These are phyloP conservation scores for Gorsachius goisagi DNA, from an alignment of 2,113 vertebrate species.

Conservation along the genomic window DNA sequence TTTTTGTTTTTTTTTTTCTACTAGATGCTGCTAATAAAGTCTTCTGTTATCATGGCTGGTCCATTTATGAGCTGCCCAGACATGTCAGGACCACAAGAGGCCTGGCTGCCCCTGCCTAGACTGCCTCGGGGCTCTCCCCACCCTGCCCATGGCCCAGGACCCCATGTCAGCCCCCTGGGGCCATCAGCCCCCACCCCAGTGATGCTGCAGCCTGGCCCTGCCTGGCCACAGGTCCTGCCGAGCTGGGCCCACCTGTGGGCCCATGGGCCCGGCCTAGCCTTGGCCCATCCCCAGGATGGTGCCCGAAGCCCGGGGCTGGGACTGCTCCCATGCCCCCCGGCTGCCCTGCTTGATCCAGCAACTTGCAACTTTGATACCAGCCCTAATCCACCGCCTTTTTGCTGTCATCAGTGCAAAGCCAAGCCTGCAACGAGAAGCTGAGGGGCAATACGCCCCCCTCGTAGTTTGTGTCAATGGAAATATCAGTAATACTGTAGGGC, in stretches of 20 bases:
- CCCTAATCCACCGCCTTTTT: not conserved
- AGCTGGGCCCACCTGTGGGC: fast-evolving
- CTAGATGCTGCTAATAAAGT: not conserved
- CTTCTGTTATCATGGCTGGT: not conserved
- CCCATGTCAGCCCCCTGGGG: not conserved
- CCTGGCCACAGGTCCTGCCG: fast-evolving
- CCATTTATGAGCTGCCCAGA: not conserved
- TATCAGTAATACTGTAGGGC: not conserved
- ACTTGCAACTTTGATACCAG: not conserved
- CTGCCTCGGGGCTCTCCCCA: not conserved
- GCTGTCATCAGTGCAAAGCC: not conserved
- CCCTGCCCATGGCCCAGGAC: too few relatives aligned
- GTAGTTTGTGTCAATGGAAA: not conserved
- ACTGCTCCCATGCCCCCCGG: not conserved
- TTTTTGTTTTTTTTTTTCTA: not conserved
- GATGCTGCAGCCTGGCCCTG: not conserved
- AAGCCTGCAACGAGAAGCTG: not conserved
- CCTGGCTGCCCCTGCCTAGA: not conserved
- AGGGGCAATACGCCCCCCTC: fast-evolving
- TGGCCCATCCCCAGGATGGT: fast-evolving
- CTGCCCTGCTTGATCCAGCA: not conserved
- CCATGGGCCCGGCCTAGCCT: fast-evolving
- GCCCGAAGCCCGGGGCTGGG: fast-evolving
- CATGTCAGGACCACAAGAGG: not conserved
- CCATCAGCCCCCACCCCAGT: not conserved